Evolutionary conservation across 2,888 invertebrate genomes (phyloP).

Genomic region (Habroteleia sp.): DNA sequence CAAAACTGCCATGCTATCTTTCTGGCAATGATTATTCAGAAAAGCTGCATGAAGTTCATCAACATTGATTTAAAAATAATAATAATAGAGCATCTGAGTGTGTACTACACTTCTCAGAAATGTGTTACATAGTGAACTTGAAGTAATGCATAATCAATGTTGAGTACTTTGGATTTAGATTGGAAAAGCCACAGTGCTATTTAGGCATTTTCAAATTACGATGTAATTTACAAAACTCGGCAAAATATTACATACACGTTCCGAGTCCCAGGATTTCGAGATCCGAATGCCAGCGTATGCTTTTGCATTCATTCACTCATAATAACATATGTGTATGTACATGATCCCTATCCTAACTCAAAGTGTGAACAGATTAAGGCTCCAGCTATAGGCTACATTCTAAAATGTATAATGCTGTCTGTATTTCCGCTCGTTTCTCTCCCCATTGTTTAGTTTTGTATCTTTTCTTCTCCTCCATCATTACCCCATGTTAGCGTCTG

Average conservation of each 20-base stretch:
- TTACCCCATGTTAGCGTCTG: conserved; percentile 71
- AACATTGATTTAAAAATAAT: no score
- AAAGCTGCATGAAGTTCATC: no score
- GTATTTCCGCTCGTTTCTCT: conserved; percentile 72
- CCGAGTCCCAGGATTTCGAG: conserved; percentile 73
- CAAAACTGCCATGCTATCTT: background rate
- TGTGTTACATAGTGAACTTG: no score
- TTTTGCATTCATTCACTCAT: conserved; percentile 77
- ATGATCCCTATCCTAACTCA: conserved; percentile 77
- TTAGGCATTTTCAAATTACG: conserved; percentile 68
- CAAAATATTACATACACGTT: conserved; percentile 74
- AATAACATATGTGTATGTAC: conserved; percentile 81
- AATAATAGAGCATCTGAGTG: conserved; percentile 6
- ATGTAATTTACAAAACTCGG: conserved; percentile 74
- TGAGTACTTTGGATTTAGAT: no score
- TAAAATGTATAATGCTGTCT: conserved; percentile 81
- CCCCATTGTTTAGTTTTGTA: conserved; percentile 44
- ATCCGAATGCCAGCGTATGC: conserved; percentile 74
- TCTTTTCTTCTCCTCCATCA: conserved; percentile 44
- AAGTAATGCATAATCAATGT: conserved; percentile 41
- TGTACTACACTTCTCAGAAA: conserved; percentile 9
- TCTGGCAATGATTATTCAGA: no score
- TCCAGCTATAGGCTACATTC: conserved; percentile 81
- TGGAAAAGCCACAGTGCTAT: conserved; percentile 1
- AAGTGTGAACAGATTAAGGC: conserved; percentile 81